Evolutionary conservation across 2,113 vertebrate species (phyloP), one percentile per base, ranked within the genome.

Genomic region (Prunella fulvescens): DNA sequence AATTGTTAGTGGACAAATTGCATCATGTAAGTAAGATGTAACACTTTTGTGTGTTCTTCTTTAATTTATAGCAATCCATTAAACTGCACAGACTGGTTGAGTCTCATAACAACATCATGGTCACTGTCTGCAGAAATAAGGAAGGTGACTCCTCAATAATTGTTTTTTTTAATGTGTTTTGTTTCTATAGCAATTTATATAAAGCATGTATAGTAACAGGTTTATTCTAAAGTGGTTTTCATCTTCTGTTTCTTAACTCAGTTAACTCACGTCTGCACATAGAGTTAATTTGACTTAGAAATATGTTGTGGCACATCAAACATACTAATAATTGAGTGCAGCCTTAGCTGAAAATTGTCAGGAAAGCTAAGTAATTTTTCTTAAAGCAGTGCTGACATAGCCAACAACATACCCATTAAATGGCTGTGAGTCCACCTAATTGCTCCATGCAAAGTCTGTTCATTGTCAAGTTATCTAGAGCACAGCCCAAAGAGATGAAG

Each of bases 81-180:
- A 98, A 98, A 95, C 96, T 98, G 79, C 98, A 98, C 83, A 96
- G 22, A 86, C 97, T 98, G 96, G 98, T 98, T 93, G 97, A 98
- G 86, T 97, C 98, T 93, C 98, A 98, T 86, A 98, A 98, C 92
- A 98, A 93, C 84, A 93, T 97, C 94, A 97, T 40, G 73, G 97
- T 98, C 87, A 98, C 98, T 71, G 97, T 98, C 69, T 97, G 72
- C 96, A 97, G 90, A 86, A 97, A 96, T 95, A 94, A 97, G 31
- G 93, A 95, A 97, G 98, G 98, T 98, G 96, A 98, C 91, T 95
- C 79, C 39, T 39, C 17, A 69, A 84, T 28, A 72, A 26, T 92
- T 93, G 39, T 80, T 95, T 86, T 90, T 70, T 62, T 31, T 7
- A 47, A 57, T 58, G 14, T 69, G 11, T 72, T 74, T 82, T 7